Evolutionary conservation across 2,888 invertebrate species (phyloP).

Genomic region (Trimorus sp.): DNA sequence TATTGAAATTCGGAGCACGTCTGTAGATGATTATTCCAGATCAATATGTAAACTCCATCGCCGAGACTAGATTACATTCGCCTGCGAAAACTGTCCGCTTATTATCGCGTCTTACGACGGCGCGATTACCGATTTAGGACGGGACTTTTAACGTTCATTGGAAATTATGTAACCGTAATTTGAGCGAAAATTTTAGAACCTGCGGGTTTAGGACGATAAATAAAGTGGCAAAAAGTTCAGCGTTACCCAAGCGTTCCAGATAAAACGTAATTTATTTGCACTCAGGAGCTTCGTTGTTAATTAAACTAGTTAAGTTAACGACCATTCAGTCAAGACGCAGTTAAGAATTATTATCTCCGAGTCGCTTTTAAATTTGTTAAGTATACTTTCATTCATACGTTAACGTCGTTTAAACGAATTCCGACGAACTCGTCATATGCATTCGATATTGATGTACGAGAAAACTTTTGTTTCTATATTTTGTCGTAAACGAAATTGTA

Average conservation of each 20-base stretch:
- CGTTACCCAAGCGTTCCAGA: slow-evolving; percentile 33
- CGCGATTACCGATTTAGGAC: slow-evolving; percentile 34
- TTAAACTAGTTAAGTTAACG: slow-evolving; percentile 62
- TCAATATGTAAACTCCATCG: slow-evolving; percentile 59
- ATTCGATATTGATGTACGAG: not conserved
- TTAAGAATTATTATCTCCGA: slow-evolving; percentile 56
- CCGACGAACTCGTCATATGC: slow-evolving; percentile 1
- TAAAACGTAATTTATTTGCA: slow-evolving; percentile 60
- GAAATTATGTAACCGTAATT: slow-evolving; percentile 46
- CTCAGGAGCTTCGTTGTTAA: slow-evolving; percentile 54
- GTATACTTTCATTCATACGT: slow-evolving; percentile 40
- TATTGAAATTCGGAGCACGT: slow-evolving; percentile 67
- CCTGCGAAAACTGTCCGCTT: slow-evolving; percentile 41
- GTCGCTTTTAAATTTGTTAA: slow-evolving; percentile 49
- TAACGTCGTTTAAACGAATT: slow-evolving; percentile 25
- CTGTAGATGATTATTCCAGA: slow-evolving; percentile 48
- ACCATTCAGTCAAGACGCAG: slow-evolving; percentile 59
- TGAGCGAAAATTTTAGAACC: slow-evolving; percentile 41
- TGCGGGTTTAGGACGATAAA: slow-evolving; percentile 50
- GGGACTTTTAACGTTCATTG: slow-evolving; percentile 39
- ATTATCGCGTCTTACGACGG: slow-evolving; percentile 43
- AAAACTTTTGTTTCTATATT: no score
- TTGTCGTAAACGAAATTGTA: no score
- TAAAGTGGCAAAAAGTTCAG: slow-evolving; percentile 50
- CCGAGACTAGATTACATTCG: slow-evolving; percentile 38